Conservation (phyloP, 2,797 vertebrate genomes). For the Coregonus ussuriensis region DNA sequence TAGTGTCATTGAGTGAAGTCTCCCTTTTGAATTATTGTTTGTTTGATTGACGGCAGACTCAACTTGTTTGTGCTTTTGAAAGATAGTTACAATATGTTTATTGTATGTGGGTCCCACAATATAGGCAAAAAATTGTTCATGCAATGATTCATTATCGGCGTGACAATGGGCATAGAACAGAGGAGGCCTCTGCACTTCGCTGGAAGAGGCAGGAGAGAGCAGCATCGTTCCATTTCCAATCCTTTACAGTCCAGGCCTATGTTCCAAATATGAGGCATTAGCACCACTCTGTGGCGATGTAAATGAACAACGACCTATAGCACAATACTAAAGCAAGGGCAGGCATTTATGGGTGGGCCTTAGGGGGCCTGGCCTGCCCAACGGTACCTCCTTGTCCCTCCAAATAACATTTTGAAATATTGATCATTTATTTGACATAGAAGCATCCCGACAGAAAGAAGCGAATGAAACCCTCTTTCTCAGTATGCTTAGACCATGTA, state of each 20-base stretch:
- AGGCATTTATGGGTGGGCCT: no score
- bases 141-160: not conserved
- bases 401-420: no score
- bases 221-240: not conserved
- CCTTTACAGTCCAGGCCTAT: not conserved
- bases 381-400: no score
- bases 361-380: no score
- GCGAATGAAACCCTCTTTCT: no score
- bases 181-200: not conserved
- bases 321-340: not conserved
- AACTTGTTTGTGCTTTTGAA: no score
- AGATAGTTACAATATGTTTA: no score
- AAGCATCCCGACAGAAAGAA: no score
- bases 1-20: no score
- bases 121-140: not conserved
- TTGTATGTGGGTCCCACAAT: not conserved
- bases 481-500: no score
- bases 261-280: constrained; percentile 13
- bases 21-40: not conserved
- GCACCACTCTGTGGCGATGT: constrained; percentile 19
- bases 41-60: not conserved
- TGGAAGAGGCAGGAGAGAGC: not conserved
- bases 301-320: not conserved
- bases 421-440: no score
- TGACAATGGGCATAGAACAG: not conserved